Evolutionary conservation across 2,888 invertebrate genomes (phyloP).

Genomic region (Machimus atricapillus): DNA sequence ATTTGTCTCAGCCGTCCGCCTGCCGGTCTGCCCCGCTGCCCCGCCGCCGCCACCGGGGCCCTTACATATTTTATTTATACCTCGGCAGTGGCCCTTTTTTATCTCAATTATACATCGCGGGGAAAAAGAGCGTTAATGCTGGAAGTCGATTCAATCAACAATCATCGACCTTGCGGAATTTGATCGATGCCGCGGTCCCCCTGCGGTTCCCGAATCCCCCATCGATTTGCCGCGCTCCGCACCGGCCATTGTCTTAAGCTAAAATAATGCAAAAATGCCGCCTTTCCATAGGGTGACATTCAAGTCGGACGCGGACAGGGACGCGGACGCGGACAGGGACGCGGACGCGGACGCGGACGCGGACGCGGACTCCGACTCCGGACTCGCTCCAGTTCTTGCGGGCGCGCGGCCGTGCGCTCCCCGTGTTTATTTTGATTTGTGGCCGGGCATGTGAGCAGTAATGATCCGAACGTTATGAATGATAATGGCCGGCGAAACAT

Average conservation of each 20-base stretch:
- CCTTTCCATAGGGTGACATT: constrained; percentile 47
- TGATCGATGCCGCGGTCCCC: constrained; percentile 43
- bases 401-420: neutral
- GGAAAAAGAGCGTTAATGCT: constrained; percentile 47
- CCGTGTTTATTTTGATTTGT: constrained; percentile 20
- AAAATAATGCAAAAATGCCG: constrained; percentile 52
- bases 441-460: neutral
- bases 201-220: neutral
- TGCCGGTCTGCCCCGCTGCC: constrained; percentile 11
- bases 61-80: constrained; percentile 52
- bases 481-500: constrained; percentile 23
- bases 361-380: neutral
- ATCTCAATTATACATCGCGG: constrained; percentile 51
- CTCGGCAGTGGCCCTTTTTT: constrained; percentile 49
- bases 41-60: constrained; percentile 10
- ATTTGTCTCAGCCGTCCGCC: constrained; percentile 10
- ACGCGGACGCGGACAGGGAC: too few species aligned
- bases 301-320: neutral
- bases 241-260: constrained; percentile 47
- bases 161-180: constrained; percentile 52
- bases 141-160: constrained; percentile 47
- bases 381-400: constrained; percentile 19
- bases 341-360: too few species aligned
- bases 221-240: constrained; percentile 21
- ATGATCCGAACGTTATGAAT: constrained; percentile 32